Base-by-base conservation (phyloP, 2,888 invertebrate species). In the Cantharis lateralis region DNA sequence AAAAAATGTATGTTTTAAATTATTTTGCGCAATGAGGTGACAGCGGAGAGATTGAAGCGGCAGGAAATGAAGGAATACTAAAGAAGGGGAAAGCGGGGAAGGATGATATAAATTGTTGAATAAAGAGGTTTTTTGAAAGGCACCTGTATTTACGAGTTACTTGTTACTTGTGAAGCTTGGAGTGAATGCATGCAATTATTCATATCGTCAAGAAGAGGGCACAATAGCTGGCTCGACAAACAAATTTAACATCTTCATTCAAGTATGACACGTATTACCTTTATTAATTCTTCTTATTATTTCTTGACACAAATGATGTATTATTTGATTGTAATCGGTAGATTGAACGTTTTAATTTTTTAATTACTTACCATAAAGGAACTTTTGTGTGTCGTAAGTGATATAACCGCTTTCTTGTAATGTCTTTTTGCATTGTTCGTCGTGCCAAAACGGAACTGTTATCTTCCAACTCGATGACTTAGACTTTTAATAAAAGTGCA, bases 401-500 rank as follows among this genome's bases (percentile, higher is more conserved):
- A 32, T 32, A 32, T 32, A 32, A 32, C 13, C 32, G 32, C n/a
- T 32, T 32, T 32, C 32, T 32, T 13, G 32, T 32, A 32, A 32
- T 32, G 32, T 32, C 32, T 32, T 32, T 32, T 32, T 32, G 32
- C 32, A 32, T 32, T 32, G 64, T 64, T 18, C 13, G 16, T 64
- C 16, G 20, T 64, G 20, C 18, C 64, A 16, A 20, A 64, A 62
- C 62, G 32, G 62, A 71, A 71, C 70, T 62, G 71, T 69, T 73
- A 73, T 69, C 68, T 73, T 62, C 13, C 28, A 15, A 26, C 24
- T 16, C 68, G 69, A 48, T 69, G 73, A 73, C 18, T 73, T 73
- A 73, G 62, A 73, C 68, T 73, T 72, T 72, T 73, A 73, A 73
- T 73, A 69, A 69, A 73, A 73, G 68, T 73, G 72, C 72, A 72